Conservation (phyloP, 2,113 vertebrate species). For the Carollia perspicillata region DNA sequence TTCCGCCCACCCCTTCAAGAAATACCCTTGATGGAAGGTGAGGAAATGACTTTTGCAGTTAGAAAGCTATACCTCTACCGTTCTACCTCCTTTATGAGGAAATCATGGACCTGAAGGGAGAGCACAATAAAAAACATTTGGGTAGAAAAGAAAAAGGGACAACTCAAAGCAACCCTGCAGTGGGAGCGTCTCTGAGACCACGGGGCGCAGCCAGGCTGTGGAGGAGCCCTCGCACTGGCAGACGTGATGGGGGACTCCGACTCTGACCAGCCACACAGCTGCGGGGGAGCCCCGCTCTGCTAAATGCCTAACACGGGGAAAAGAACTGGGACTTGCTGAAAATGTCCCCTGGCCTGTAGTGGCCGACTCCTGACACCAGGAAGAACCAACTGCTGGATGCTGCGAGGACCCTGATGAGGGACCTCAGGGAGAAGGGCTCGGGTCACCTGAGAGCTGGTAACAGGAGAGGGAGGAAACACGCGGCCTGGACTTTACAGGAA, state of each 20-base stretch:
- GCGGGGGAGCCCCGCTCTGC: accelerated
- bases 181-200: background rate
- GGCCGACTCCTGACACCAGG: background rate
- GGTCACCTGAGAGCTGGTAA: background rate
- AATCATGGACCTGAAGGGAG: background rate
- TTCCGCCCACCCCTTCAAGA: background rate
- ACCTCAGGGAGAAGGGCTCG: background rate
- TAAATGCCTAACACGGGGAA: background rate
- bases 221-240: background rate
- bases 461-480: background rate
- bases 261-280: accelerated
- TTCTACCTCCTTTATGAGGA: background rate
- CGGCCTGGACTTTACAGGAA: slow-evolving; percentile 4
- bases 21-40: background rate
- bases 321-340: background rate
- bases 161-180: accelerated
- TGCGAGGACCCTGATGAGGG: accelerated
- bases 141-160: background rate
- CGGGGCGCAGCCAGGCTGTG: accelerated
- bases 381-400: background rate
- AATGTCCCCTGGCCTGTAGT: background rate
- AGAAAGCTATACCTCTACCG: background rate
- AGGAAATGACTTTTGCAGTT: background rate
- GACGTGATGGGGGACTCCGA: accelerated
- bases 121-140: background rate